Conservation (phyloP, 2,888 invertebrate species). For the Micoletzkya japonica region DNA sequence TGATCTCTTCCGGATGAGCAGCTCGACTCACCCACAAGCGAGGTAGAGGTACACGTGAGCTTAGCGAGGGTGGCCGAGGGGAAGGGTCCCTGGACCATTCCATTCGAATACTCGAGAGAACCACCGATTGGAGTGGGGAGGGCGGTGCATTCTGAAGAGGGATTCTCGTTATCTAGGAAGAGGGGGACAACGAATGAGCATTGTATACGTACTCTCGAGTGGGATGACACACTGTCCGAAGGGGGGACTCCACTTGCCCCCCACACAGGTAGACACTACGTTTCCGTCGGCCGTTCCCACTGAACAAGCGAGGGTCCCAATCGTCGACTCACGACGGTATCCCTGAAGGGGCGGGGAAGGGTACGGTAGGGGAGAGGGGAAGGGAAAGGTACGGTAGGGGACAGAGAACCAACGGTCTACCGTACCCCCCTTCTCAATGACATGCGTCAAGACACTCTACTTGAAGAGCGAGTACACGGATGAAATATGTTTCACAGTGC, state of each 20-base stretch:
- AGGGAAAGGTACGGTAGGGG: too few species aligned
- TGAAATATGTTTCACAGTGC: background rate
- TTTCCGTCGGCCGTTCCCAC: conserved; percentile 1
- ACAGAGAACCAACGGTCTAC: too few species aligned
- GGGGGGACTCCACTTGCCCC: conserved; percentile 19
- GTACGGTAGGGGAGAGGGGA: background rate
- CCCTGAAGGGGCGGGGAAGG: background rate
- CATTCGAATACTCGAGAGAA: conserved; percentile 20
- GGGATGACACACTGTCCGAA: conserved; percentile 11
- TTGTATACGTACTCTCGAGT: background rate
- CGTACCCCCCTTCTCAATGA: too few species aligned
- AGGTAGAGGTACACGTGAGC: background rate
- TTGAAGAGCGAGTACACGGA: background rate
- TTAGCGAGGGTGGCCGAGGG: conserved; percentile 15
- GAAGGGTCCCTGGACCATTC: conserved; percentile 19
- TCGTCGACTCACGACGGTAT: conserved; percentile 25
- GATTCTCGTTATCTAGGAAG: background rate
- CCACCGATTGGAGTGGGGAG: conserved; percentile 17
- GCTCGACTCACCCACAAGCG: background rate
- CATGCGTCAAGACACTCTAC: too few species aligned
- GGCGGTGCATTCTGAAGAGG: background rate
- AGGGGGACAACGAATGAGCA: background rate
- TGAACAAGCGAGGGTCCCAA: conserved; percentile 8
- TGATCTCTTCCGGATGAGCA: background rate
- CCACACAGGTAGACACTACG: conserved; percentile 22